Evolutionary conservation across 2,113 vertebrate genomes (phyloP).

Genomic region (Alouatta palliata): DNA sequence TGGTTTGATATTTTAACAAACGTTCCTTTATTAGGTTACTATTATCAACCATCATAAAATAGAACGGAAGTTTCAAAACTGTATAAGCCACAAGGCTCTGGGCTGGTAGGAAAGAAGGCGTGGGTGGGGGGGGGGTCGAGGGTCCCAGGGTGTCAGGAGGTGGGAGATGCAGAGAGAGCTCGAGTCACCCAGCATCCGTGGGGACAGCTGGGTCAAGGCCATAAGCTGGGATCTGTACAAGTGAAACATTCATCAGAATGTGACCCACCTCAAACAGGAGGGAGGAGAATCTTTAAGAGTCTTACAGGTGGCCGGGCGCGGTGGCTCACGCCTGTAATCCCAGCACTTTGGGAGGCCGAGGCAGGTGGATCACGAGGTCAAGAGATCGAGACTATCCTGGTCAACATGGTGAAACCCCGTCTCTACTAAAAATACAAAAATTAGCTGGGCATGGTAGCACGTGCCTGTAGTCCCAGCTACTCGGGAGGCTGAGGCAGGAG

Average conservation of each 20-base stretch:
- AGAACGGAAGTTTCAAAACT: constrained; percentile 87
- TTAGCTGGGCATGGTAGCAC: too few relatives aligned
- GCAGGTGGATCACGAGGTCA: too few relatives aligned
- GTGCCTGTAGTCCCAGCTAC: too few relatives aligned
- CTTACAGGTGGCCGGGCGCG: too few relatives aligned
- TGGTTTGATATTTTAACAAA: constrained; percentile 88
- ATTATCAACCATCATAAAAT: constrained; percentile 92
- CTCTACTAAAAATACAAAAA: too few relatives aligned
- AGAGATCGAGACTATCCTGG: too few relatives aligned
- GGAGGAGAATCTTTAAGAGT: constrained; percentile 51
- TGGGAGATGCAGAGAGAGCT: background rate
- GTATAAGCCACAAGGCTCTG: constrained; percentile 83
- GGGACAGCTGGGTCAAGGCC: constrained; percentile 67
- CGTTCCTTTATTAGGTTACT: constrained; percentile 91
- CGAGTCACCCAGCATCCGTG: constrained; percentile 4
- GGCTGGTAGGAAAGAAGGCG: background rate
- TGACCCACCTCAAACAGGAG: constrained; percentile 62
- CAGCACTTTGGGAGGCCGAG: too few relatives aligned
- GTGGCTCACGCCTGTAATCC: too few relatives aligned
- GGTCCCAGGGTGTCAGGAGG: background rate
- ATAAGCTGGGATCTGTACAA: constrained; percentile 54
- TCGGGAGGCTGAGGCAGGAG: too few relatives aligned
- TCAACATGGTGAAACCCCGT: too few relatives aligned
- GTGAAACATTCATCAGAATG: constrained; percentile 29
- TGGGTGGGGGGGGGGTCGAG: background rate